phyloP scores from a whole-genome alignment of 2,797 vertebrate genomes.

The Urophycis tenuis region DNA sequence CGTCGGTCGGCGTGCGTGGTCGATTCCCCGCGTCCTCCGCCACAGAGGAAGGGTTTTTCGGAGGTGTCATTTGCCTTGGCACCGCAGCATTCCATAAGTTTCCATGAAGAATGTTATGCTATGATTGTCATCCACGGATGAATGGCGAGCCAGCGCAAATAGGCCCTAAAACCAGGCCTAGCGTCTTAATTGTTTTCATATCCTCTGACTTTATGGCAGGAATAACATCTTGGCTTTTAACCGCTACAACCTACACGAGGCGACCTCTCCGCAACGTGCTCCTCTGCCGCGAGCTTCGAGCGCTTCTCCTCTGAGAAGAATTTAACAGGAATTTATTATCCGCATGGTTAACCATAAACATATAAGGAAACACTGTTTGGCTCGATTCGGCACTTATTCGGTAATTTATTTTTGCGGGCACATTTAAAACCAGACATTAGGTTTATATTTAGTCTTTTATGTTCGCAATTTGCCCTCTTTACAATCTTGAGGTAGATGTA shows the following conservation, averaged over 20 bases:
- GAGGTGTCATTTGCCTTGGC: conserved; percentile 66
- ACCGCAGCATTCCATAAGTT: conserved; percentile 34
- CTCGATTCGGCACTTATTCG: conserved; percentile 27
- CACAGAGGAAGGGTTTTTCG: conserved; percentile 50
- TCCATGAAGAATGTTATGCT: conserved; percentile 53
- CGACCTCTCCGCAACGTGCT: background rate
- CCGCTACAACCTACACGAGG: background rate
- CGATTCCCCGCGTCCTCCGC: conserved; percentile 23
- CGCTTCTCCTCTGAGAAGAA: conserved; percentile 24
- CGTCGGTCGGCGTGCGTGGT: conserved; percentile 23
- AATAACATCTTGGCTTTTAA: conserved; percentile 49
- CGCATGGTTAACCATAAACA: conserved; percentile 33
- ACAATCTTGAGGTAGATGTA: conserved; percentile 25
- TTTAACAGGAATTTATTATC: conserved; percentile 36
- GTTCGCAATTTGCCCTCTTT: conserved; percentile 27
- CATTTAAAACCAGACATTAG: conserved; percentile 46
- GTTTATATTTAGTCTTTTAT: conserved; percentile 48
- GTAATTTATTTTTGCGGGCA: conserved; percentile 39
- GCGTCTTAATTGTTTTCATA: conserved; percentile 52
- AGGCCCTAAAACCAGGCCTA: conserved; percentile 34
- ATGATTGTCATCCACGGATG: conserved; percentile 42
- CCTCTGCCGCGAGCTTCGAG: background rate
- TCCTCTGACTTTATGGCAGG: conserved; percentile 49
- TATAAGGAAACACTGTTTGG: conserved; percentile 31
- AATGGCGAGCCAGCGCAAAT: conserved; percentile 59